A percentile compares a stretch with the other conserved stretches of the same genome.
These are phyloP conservation scores for Chorisops tibialis DNA, from an alignment of 2,888 invertebrate species.

Conservation along the genomic window DNA sequence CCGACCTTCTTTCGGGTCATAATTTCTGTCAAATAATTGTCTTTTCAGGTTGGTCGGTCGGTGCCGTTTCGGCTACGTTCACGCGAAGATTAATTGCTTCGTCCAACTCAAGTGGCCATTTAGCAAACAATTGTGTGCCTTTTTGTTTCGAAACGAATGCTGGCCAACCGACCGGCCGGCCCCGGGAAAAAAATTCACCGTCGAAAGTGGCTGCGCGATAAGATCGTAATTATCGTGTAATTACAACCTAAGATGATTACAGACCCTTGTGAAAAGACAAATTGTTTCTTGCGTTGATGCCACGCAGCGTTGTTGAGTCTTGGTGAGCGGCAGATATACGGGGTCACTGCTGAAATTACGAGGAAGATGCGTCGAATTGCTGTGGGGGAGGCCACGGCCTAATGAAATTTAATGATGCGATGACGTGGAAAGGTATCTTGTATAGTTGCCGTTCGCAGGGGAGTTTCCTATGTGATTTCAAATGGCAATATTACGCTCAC, in stretches of 20 bases:
- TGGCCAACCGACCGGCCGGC: no score
- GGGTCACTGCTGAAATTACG: no score
- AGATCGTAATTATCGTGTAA: conserved; percentile 27
- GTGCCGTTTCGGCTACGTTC: not conserved
- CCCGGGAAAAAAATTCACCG: conserved; percentile 6
- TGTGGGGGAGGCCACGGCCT: not conserved
- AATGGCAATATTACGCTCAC: conserved; percentile 2
- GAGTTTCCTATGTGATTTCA: conserved; percentile 10
- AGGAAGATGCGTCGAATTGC: no score
- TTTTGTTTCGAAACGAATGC: not conserved
- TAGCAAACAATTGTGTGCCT: not conserved
- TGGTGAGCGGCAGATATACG: no score
- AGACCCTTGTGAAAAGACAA: conserved; percentile 17
- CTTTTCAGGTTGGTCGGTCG: not conserved
- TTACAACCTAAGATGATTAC: conserved; percentile 21
- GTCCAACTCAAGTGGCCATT: conserved; percentile 12
- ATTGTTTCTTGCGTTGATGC: conserved; percentile 3
- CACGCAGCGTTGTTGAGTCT: no score
- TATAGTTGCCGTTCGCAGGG: no score
- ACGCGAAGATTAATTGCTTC: conserved; percentile 6
- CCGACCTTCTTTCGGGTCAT: not conserved
- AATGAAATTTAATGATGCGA: conserved; percentile 25
- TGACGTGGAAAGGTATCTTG: conserved; percentile 17
- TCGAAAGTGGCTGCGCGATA: conserved; percentile 16
- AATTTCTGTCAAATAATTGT: conserved; percentile 7